Conservation (phyloP, 1,140 invertebrate genomes). For the Saccostrea echinata region DNA sequence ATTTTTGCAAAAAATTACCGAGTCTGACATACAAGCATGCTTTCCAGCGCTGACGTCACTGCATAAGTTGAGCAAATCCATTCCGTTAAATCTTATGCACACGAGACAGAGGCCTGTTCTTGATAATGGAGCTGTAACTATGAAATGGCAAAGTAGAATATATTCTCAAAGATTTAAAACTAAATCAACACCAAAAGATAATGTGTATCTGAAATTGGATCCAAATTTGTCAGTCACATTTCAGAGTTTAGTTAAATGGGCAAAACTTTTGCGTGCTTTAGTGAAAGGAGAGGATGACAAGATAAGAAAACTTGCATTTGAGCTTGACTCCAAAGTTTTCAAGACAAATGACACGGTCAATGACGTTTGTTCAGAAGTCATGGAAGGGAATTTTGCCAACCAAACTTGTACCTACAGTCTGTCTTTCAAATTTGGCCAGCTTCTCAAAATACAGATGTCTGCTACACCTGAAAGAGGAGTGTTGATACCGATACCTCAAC, state of each 20-base stretch:
- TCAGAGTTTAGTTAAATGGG: background rate
- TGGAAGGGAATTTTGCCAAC: background rate
- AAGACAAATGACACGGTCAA: background rate
- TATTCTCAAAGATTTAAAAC: conserved; percentile 36
- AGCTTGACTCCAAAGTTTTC: background rate
- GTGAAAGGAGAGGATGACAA: background rate
- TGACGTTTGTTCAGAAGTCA: background rate
- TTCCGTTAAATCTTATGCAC: conserved; percentile 53
- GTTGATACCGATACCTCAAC: conserved; percentile 53
- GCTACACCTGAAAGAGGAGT: conserved; percentile 57
- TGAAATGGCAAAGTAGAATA: background rate
- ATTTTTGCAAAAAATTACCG: conserved; percentile 50
- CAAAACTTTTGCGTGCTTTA: background rate
- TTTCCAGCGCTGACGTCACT: conserved; percentile 53
- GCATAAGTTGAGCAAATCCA: background rate
- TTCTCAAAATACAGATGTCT: conserved; percentile 57
- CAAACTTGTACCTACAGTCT: conserved; percentile 11
- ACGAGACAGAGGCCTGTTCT: conserved; percentile 38
- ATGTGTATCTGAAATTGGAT: background rate
- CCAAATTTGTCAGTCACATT: conserved; percentile 34
- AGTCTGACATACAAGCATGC: conserved; percentile 41
- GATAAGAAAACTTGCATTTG: background rate
- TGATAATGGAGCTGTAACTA: background rate
- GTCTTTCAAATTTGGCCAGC: conserved; percentile 49
- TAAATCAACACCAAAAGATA: conserved; percentile 18